These are phyloP conservation scores for Melierax canorus DNA, from an alignment of 2,113 vertebrate species.

Conservation along the genomic window DNA sequence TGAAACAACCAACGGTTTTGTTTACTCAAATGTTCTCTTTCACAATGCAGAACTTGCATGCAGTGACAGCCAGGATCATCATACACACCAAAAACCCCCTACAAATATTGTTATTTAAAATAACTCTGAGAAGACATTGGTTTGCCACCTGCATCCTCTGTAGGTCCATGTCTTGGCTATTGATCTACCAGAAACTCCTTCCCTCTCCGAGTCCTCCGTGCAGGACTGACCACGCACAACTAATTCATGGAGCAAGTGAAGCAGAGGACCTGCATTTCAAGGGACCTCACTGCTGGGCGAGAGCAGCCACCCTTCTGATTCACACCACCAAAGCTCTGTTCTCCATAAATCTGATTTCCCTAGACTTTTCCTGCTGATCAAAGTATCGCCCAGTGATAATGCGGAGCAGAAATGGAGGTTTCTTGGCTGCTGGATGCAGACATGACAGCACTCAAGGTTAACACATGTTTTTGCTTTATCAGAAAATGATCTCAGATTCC, in stretches of 20 bases:
- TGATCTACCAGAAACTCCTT: not conserved
- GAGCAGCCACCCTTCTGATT: not conserved
- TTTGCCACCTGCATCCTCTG: not conserved
- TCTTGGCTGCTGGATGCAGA: not conserved
- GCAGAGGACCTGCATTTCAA: not conserved
- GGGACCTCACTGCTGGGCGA: not conserved
- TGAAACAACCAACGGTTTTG: rapidly evolving
- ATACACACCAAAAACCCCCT: rapidly evolving
- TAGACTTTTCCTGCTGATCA: not conserved
- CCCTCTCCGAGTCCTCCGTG: not conserved
- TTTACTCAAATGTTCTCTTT: not conserved
- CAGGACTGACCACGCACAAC: not conserved
- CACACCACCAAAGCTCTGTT: not conserved
- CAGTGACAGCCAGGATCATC: not conserved
- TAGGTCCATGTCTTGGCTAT: not conserved
- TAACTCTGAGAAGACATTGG: not conserved
- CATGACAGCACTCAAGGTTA: not conserved
- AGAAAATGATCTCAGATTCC: slow-evolving; percentile 51
- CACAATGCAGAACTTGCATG: not conserved
- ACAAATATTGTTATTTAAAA: not conserved
- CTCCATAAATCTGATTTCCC: not conserved
- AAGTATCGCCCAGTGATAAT: not conserved
- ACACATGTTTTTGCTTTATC: slow-evolving; percentile 56
- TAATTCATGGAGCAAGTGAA: not conserved
- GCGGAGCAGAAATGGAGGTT: not conserved